These are phyloP conservation scores for Drosophila rufa DNA, from an alignment of 1,140 invertebrate species.

Conservation along the genomic window DNA sequence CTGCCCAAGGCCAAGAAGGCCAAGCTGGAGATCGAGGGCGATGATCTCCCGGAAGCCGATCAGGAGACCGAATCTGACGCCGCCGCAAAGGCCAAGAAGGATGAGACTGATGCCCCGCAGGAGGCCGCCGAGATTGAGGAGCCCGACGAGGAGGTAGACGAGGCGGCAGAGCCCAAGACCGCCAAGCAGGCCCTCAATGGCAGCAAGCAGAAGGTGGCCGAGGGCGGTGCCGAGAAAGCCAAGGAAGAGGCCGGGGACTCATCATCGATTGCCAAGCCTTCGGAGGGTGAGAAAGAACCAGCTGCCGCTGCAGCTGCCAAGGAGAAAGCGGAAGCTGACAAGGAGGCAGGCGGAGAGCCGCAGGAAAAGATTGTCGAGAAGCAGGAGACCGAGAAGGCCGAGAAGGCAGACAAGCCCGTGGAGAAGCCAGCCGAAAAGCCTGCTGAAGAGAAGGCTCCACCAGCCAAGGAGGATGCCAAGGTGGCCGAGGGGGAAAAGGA, in stretches of 20 bases:
- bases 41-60: constrained; percentile 14
- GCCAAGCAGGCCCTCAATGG: constrained; percentile 63
- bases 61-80: constrained; percentile 27
- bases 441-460: constrained; percentile 13
- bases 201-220: constrained; percentile 30
- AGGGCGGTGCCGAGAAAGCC: not conserved
- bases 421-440: constrained; percentile 7
- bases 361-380: constrained; percentile 43
- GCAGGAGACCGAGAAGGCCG: constrained; percentile 43
- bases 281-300: constrained; percentile 22
- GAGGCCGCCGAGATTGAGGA: constrained; percentile 63
- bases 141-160: constrained; percentile 60
- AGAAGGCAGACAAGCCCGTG: constrained; percentile 34
- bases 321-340: constrained; percentile 28
- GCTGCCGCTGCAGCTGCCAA: constrained; percentile 5
- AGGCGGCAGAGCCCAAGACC: constrained; percentile 23
- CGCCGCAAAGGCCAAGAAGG: constrained; percentile 35
- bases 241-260: constrained; percentile 18
- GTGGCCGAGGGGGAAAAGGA: constrained; percentile 28
- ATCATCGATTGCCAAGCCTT: constrained; percentile 2
- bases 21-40: constrained; percentile 70
- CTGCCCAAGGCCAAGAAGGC: constrained; percentile 78
- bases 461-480: constrained; percentile 21
- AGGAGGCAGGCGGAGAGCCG: constrained; percentile 17
- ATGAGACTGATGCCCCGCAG: constrained; percentile 42